phyloP scores from a whole-genome alignment of 2,797 vertebrate genomes.

The Coccyzus lansbergi region DNA sequence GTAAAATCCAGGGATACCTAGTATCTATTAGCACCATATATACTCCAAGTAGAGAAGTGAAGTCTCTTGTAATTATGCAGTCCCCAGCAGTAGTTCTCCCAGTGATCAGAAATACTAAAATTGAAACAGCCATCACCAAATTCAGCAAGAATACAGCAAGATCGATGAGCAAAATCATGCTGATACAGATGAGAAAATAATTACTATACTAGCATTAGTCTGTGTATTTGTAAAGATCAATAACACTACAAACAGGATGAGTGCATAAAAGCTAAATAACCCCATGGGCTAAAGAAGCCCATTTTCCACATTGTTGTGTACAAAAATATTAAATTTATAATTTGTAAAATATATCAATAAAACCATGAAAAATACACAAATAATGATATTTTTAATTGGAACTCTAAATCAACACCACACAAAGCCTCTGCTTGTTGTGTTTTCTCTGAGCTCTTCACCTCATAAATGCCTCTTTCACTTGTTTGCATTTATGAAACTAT shows the following conservation, averaged over 20 bases:
- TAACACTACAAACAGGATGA: not conserved
- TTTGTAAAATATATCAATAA: not conserved
- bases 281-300: not conserved
- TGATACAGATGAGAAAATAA: not conserved
- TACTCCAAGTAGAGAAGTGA: not conserved
- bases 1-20: not conserved
- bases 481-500: not conserved
- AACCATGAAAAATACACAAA: not conserved
- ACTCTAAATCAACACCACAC: not conserved
- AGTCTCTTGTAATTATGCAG: not conserved
- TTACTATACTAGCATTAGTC: not conserved
- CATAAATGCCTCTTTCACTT: not conserved
- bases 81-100: not conserved
- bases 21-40: not conserved
- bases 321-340: not conserved
- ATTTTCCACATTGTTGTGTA: not conserved
- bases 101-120: not conserved
- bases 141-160: not conserved
- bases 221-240: slow-evolving; percentile 1
- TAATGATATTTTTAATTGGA: not conserved
- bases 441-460: not conserved
- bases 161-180: not conserved
- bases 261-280: slow-evolving; percentile 19
- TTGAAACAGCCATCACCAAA: not conserved
- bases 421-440: not conserved